Conservation (phyloP, 2,888 invertebrate species). For the Aphidius colemani region DNA sequence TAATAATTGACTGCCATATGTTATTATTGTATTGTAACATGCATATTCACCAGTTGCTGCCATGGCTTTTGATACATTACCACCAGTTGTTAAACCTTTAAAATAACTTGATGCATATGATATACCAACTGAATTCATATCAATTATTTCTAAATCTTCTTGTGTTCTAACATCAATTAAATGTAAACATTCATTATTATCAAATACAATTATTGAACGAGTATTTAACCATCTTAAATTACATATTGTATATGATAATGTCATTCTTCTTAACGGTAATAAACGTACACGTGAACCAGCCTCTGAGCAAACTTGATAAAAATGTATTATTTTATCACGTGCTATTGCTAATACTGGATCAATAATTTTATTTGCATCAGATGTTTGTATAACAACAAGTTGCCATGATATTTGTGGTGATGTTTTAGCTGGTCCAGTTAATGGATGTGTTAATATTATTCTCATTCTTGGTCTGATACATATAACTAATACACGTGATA, state of each 20-base stretch:
- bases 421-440: conserved; percentile 73
- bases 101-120: conserved; percentile 88
- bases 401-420: conserved; percentile 94
- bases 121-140: conserved; percentile 78
- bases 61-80: conserved; percentile 83
- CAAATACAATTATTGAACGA: conserved; percentile 81
- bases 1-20: conserved; percentile 71
- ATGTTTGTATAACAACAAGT: conserved; percentile 80
- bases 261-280: conserved; percentile 72
- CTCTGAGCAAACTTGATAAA: conserved; percentile 75
- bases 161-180: conserved; percentile 88
- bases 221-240: conserved; percentile 83
- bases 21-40: conserved; percentile 75
- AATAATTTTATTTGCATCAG: conserved; percentile 68
- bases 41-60: conserved; percentile 76
- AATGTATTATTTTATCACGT: conserved; percentile 80
- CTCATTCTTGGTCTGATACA: conserved; percentile 77
- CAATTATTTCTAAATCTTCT: conserved; percentile 82
- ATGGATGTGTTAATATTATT: conserved; percentile 77
- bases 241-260: conserved; percentile 73
- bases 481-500: conserved; percentile 87
- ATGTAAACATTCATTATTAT: conserved; percentile 83
- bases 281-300: conserved; percentile 65
- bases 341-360: conserved; percentile 91
- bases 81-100: conserved; percentile 92